Percentiles rank a stretch among this genome's conserved stretches.
phyloP scores from a whole-genome alignment of 2,888 invertebrate genomes.

The Octonoba sinensis region DNA sequence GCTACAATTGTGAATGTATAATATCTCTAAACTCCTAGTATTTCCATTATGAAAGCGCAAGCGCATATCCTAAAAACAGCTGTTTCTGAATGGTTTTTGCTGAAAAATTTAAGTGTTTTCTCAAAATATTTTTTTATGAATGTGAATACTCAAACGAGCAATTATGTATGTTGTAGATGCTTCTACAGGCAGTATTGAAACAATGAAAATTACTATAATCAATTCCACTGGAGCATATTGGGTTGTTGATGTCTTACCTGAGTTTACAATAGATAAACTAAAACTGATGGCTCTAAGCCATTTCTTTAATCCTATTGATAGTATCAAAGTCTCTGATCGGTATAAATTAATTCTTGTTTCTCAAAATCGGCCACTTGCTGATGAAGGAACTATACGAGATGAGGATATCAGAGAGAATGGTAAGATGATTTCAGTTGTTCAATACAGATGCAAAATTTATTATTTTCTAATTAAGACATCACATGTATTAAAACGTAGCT shows the following conservation, averaged over 20 bases:
- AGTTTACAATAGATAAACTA: constrained; percentile 71
- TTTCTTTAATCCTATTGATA: constrained; percentile 70
- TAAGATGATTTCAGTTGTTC: constrained; percentile 12
- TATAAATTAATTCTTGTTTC: constrained; percentile 71
- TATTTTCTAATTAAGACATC: background rate
- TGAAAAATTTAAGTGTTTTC: constrained; percentile 30
- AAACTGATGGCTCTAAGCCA: constrained; percentile 71
- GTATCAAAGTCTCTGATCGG: constrained; percentile 70
- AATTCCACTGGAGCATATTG: constrained; percentile 56
- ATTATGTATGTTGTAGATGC: constrained; percentile 62
- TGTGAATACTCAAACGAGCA: constrained; percentile 28
- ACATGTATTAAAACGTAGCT: background rate
- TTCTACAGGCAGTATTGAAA: constrained; percentile 51
- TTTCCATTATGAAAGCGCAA: constrained; percentile 40
- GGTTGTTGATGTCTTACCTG: constrained; percentile 66
- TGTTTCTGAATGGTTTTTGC: constrained; percentile 52
- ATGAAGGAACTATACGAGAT: constrained; percentile 70
- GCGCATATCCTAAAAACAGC: constrained; percentile 62
- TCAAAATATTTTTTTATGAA: constrained; percentile 23
- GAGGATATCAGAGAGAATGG: constrained; percentile 67
- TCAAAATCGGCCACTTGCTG: constrained; percentile 70
- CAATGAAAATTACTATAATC: constrained; percentile 64
- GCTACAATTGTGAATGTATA: too few species aligned
- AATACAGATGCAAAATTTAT: background rate
- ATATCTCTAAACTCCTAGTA: constrained; percentile 1